phyloP scores from a whole-genome alignment of 2,888 invertebrate species.

The Pollenia amentaria region DNA sequence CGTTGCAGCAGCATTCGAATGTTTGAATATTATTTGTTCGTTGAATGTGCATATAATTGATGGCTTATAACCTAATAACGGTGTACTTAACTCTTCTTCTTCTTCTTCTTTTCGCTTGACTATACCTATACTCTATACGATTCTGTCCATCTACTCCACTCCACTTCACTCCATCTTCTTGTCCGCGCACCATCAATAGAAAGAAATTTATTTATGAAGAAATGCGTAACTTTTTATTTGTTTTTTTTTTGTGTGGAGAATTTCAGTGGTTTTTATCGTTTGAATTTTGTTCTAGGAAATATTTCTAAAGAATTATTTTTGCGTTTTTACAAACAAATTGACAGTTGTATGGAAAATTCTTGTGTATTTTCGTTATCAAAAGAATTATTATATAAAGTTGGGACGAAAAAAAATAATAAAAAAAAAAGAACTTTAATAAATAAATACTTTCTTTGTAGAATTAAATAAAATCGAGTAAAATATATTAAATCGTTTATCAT shows the following conservation, averaged over 20 bases:
- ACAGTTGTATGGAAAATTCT: slow-evolving; percentile 65
- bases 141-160: neutral
- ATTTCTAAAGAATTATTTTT: slow-evolving; percentile 45
- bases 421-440: neutral
- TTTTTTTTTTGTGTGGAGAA: slow-evolving; percentile 33
- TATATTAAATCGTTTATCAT: neutral
- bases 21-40: slow-evolving; percentile 75
- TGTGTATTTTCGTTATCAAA: slow-evolving; percentile 32
- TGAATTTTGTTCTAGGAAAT: slow-evolving; percentile 38
- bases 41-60: slow-evolving; percentile 80
- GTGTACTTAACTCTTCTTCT: slow-evolving; percentile 75
- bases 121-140: neutral
- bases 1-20: slow-evolving; percentile 50
- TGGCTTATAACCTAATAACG: slow-evolving; percentile 81
- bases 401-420: too few relatives aligned
- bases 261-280: slow-evolving; percentile 30
- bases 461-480: too few relatives aligned
- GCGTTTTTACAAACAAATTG: slow-evolving; percentile 55
- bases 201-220: slow-evolving; percentile 61
- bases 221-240: slow-evolving; percentile 67
- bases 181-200: neutral
- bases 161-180: neutral
- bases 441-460: neutral
- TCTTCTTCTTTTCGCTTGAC: neutral
- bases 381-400: slow-evolving; percentile 31